Evolutionary conservation across 2,888 invertebrate genomes (phyloP).

Genomic region (Stenchaetothrips biformis): DNA sequence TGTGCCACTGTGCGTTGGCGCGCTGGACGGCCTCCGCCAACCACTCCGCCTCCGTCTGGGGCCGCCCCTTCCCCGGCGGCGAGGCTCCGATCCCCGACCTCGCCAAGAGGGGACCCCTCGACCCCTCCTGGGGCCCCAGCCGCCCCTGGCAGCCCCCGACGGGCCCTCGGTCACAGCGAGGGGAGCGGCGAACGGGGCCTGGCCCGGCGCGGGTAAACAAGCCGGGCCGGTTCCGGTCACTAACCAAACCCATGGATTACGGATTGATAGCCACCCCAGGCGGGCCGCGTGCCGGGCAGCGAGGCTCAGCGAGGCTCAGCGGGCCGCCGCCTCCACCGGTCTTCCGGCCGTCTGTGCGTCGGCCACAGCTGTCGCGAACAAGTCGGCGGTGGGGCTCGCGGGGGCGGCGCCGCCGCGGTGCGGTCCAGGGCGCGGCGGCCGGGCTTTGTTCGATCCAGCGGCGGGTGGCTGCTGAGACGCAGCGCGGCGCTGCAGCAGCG

Average conservation of each 20-base stretch:
- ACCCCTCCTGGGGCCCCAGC: background rate
- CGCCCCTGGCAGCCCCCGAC: background rate
- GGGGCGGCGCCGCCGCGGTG: background rate
- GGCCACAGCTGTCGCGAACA: background rate
- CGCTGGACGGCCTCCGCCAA: background rate
- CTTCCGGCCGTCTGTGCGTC: background rate
- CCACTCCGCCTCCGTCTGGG: background rate
- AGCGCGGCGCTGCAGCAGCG: too few species aligned
- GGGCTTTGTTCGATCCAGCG: background rate
- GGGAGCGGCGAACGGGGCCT: background rate
- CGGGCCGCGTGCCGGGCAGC: background rate
- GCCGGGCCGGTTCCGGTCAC: too few species aligned
- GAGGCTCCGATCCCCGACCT: background rate
- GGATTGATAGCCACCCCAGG: background rate
- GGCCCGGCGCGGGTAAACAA: background rate
- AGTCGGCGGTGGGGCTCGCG: background rate
- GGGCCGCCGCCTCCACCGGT: background rate
- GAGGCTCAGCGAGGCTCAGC: background rate
- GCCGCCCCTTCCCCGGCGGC: background rate
- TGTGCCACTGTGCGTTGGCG: too few species aligned
- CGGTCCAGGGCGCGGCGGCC: background rate
- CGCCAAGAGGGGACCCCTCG: background rate
- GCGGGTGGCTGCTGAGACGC: too few species aligned
- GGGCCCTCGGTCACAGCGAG: background rate
- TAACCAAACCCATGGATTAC: too few species aligned